Evolutionary conservation across 2,797 vertebrate genomes (phyloP), one percentile per base, ranked within the genome.

Genomic region (Oceanodroma leucorhoa): DNA sequence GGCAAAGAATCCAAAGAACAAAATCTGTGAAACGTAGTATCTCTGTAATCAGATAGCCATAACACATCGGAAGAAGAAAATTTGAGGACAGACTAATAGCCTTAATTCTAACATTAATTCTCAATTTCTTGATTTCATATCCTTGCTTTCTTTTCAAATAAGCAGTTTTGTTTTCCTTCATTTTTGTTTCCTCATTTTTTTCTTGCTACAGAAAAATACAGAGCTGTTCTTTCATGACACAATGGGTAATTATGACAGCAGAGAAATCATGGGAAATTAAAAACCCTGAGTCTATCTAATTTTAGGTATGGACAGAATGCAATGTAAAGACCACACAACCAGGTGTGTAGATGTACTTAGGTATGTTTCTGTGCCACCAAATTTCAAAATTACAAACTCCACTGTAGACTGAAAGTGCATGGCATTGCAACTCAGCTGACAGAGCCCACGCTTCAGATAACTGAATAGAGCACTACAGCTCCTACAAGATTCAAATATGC

Each of bases 391-490:
- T 5, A 67, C 23, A 23, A 83, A 7, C 13, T 72, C 21, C 40
- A 53, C 26, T 15, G 20, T 1, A 26, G 38, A 61, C 15, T 55
- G n/a, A 51, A 82, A 81, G 12, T 5, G 18, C 6, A 8, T 2
- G 34, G 55, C 14, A 32, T 3, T 3, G 1, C 15, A 72, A 75
- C 22, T 36, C 36, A 27, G 54, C 3, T 1, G 1, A 21, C 4
- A 43, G 26, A 89, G 38, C 23, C 41, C 23, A 61, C 55, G 19
- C 32, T 86, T 83, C 54, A 58, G 19, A 18, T 30, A 88, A 87
- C 26, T 38, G 8, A 87, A 21, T 3, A 29, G 14, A 89, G 26
- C 29, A 45, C 24, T 3, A 84, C 30, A 83, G 53, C 41, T 43
- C 55, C 80, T 30, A 29, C 11, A 60, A 38, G 23, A 83, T 18